Percentiles rank a stretch among this genome's conserved stretches.
Evolutionary conservation across 2,888 invertebrate species (phyloP).

Genomic region (Drosophila neonasuta): DNA sequence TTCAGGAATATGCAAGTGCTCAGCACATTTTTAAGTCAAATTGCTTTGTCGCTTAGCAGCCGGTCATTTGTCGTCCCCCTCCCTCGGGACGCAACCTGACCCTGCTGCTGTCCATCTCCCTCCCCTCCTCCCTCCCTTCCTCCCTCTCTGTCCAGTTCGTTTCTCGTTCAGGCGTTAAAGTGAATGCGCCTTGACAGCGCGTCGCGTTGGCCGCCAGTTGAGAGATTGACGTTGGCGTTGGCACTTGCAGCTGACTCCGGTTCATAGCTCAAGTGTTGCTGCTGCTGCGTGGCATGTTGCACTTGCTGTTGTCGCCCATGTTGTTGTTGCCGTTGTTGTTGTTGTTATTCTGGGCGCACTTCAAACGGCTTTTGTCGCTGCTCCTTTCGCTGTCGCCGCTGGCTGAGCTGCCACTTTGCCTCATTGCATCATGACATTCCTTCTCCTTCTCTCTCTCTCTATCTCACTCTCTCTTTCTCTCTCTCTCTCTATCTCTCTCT

Average conservation of each 20-base stretch:
- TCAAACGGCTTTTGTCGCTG: constrained; percentile 68
- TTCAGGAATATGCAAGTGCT: constrained; percentile 68
- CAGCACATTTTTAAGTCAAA: constrained; percentile 76
- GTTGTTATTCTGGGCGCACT: constrained; percentile 43
- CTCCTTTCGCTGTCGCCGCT: constrained; percentile 35
- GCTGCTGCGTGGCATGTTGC: neutral
- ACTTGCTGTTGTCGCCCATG: constrained; percentile 4
- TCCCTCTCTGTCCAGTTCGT: neutral
- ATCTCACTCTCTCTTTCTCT: neutral
- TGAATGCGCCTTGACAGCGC: constrained; percentile 26
- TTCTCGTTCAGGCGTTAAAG: constrained; percentile 15
- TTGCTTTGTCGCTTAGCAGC: constrained; percentile 69
- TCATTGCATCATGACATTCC: constrained; percentile 11
- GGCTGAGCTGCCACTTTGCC: constrained; percentile 44
- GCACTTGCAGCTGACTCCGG: constrained; percentile 12
- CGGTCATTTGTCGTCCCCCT: constrained; percentile 33
- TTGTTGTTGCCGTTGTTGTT: constrained; percentile 3
- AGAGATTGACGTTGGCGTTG: constrained; percentile 26
- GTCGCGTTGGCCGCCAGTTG: constrained; percentile 7
- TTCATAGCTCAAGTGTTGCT: constrained; percentile 23
- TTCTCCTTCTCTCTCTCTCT: too few species aligned
- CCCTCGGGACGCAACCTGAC: neutral
- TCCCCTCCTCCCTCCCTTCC: neutral
- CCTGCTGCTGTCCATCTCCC: neutral
- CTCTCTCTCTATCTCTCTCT: neutral